Evolutionary conservation across 1,140 invertebrate species (phyloP).

Genomic region (Oppia nitens): DNA sequence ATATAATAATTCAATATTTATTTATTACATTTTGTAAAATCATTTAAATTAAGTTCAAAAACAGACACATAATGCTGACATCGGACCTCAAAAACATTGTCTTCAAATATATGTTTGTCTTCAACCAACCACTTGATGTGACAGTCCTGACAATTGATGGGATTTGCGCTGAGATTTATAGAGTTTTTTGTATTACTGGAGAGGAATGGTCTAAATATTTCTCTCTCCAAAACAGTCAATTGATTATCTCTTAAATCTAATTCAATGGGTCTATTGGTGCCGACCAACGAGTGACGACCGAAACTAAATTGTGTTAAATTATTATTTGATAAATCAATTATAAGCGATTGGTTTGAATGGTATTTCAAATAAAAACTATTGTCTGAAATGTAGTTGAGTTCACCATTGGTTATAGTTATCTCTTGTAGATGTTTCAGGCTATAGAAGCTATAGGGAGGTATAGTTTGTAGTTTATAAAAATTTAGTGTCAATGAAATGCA

Average conservation of each 20-base stretch:
- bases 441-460: not conserved
- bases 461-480: not conserved
- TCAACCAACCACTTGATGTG: not conserved
- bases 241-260: not conserved
- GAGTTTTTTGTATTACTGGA: not conserved
- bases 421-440: not conserved
- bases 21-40: not conserved
- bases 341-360: not conserved
- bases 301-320: not conserved
- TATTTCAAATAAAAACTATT: not conserved
- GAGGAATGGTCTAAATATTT: not conserved
- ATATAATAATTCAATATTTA: too few relatives aligned
- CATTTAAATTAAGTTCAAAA: not conserved
- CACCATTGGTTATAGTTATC: not conserved
- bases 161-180: not conserved
- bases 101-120: not conserved
- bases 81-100: not conserved
- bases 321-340: not conserved
- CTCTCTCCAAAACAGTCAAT: not conserved
- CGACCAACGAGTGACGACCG: not conserved
- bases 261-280: not conserved
- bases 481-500: not conserved
- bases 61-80: not conserved
- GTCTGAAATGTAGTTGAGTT: not conserved
- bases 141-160: not conserved